These are phyloP conservation scores for Limnephilus auricula DNA, from an alignment of 2,888 invertebrate species.

Conservation along the genomic window DNA sequence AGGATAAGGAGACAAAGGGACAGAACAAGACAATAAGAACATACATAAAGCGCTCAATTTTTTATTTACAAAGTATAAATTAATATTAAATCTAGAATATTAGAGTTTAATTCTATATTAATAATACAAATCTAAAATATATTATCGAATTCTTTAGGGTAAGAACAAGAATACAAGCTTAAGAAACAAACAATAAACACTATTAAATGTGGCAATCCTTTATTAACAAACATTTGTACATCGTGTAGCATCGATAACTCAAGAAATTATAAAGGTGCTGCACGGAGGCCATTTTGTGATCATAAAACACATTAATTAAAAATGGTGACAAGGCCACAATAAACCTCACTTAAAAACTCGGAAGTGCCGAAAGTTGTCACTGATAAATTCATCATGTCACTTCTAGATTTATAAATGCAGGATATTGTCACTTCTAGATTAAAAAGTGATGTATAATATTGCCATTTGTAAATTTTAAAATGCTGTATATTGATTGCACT, in stretches of 20 bases:
- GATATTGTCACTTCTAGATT: too few species aligned
- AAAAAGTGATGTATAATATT: too few species aligned
- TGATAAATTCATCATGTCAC: not conserved
- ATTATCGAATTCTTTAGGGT: conserved; percentile 41
- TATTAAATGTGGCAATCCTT: conserved; percentile 2
- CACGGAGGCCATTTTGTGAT: not conserved
- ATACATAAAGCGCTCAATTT: conserved; percentile 56
- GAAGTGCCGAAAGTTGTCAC: not conserved
- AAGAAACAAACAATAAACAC: not conserved
- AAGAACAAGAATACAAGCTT: conserved; percentile 34
- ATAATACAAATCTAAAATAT: conserved; percentile 17
- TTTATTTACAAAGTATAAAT: conserved; percentile 61
- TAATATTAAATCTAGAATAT: conserved; percentile 55
- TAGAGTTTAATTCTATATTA: conserved; percentile 28
- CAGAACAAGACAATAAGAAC: conserved; percentile 49
- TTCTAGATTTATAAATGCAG: not conserved
- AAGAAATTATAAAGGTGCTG: not conserved
- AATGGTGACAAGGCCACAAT: not conserved
- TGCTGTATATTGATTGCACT: too few species aligned
- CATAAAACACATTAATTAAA: not conserved
- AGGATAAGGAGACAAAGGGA: conserved; percentile 39
- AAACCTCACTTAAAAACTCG: not conserved
- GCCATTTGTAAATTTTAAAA: too few species aligned
- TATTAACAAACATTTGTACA: not conserved
- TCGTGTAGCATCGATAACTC: not conserved